These are phyloP conservation scores for Pseudococcus viburni DNA, from an alignment of 2,888 invertebrate species.

Conservation along the genomic window DNA sequence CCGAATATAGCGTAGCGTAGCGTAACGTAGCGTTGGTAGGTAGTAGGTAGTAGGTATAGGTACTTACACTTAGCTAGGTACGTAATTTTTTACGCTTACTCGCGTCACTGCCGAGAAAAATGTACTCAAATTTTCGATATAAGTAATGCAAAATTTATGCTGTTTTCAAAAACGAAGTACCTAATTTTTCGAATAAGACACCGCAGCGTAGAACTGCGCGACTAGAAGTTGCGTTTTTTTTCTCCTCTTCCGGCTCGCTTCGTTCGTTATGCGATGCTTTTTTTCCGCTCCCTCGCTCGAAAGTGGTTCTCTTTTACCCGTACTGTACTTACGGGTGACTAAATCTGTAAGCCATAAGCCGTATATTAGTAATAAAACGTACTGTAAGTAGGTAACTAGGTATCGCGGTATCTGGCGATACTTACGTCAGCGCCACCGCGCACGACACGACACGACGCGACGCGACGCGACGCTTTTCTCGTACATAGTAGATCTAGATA, in stretches of 20 bases:
- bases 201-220: neutral
- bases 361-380: no score
- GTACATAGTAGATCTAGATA: no score
- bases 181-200: neutral
- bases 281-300: no score
- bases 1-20: neutral
- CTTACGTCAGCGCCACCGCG: no score
- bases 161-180: neutral
- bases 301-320: neutral
- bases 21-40: no score
- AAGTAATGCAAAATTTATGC: constrained; percentile 30
- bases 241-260: neutral
- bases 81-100: neutral
- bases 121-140: constrained; percentile 9
- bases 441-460: no score
- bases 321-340: neutral
- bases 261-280: neutral
- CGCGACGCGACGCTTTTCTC: no score
- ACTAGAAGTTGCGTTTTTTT: no score
- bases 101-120: neutral
- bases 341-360: no score
- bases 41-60: no score
- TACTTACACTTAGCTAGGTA: neutral
- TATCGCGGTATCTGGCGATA: no score
- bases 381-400: no score